Evolutionary conservation across 2,888 invertebrate genomes (phyloP).

Genomic region (Enchytraeus crypticus): DNA sequence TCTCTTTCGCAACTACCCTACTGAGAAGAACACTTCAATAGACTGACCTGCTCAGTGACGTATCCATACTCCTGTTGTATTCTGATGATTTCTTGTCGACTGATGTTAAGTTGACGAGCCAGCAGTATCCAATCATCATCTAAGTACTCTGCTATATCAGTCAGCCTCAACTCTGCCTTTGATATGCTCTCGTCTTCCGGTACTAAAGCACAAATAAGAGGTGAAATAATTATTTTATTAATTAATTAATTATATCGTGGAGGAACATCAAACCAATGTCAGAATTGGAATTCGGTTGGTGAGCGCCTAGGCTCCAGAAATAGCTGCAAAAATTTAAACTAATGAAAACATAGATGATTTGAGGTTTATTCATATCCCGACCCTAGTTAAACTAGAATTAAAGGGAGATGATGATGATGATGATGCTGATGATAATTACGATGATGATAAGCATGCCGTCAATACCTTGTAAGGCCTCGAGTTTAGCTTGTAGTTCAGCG

Average conservation of each 20-base stretch:
- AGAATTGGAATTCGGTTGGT: too few species aligned
- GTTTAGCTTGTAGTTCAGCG: slow-evolving; percentile 13
- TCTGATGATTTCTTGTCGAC: slow-evolving; percentile 67
- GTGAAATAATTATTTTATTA: not conserved
- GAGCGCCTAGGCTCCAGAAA: too few species aligned
- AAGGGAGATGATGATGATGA: too few species aligned
- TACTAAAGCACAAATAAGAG: not conserved
- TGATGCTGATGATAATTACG: too few species aligned
- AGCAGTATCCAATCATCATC: slow-evolving; percentile 53
- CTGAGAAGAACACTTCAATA: not conserved
- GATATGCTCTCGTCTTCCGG: slow-evolving; percentile 54
- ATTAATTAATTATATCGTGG: not conserved
- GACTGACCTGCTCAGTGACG: slow-evolving; percentile 63
- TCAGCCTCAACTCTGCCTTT: slow-evolving; percentile 71
- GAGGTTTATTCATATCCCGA: too few species aligned
- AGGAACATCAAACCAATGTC: not conserved
- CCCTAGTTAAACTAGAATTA: too few species aligned
- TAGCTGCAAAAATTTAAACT: not conserved
- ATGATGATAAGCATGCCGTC: too few species aligned
- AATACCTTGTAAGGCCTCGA: slow-evolving; percentile 9
- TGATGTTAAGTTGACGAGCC: slow-evolving; percentile 74
- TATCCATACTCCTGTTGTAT: slow-evolving; percentile 78
- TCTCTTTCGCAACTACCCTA: too few species aligned
- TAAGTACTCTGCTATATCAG: slow-evolving; percentile 73
- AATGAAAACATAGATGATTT: too few species aligned